Conservation (phyloP, 2,113 vertebrate species). For the Chaenogobius annularis region DNA sequence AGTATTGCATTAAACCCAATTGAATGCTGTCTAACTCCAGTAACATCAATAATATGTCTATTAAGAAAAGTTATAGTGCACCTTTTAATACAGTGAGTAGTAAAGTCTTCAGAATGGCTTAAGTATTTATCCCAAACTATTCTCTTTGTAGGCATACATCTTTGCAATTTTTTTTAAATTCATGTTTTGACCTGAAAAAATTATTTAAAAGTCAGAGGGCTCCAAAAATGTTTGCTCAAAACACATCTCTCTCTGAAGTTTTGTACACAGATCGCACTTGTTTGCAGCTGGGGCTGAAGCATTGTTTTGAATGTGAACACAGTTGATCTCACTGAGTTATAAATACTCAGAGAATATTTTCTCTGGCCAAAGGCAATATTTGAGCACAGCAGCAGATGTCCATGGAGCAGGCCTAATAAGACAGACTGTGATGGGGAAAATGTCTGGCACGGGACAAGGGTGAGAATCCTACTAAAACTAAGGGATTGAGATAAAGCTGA, state of each 20-base stretch:
- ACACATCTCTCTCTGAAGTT: constrained; percentile 3
- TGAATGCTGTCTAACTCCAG: neutral
- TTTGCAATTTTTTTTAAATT: neutral
- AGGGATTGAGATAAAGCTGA: constrained; percentile 42
- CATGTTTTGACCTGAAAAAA: neutral
- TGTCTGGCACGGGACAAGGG: constrained; percentile 46
- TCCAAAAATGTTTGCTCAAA: no score
- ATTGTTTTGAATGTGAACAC: constrained; percentile 74
- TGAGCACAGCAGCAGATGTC: constrained; percentile 76
- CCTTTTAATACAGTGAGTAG: no score
- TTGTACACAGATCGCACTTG: constrained; percentile 25
- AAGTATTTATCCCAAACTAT: neutral
- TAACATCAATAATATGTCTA: neutral
- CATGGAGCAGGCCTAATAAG: constrained; percentile 61
- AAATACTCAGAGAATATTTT: no score
- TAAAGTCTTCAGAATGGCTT: neutral
- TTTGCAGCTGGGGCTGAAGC: constrained; percentile 66
- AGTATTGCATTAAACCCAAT: neutral
- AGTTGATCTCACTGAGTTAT: constrained; percentile 61
- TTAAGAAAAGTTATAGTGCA: no score
- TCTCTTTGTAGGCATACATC: no score
- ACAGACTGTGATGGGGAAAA: constrained; percentile 49
- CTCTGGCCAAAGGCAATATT: constrained; percentile 77
- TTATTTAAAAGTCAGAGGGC: neutral
- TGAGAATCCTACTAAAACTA: constrained; percentile 53